These are phyloP conservation scores for Ectropis crepuscularia DNA, from an alignment of 2,888 invertebrate genomes.

Conservation along the genomic window DNA sequence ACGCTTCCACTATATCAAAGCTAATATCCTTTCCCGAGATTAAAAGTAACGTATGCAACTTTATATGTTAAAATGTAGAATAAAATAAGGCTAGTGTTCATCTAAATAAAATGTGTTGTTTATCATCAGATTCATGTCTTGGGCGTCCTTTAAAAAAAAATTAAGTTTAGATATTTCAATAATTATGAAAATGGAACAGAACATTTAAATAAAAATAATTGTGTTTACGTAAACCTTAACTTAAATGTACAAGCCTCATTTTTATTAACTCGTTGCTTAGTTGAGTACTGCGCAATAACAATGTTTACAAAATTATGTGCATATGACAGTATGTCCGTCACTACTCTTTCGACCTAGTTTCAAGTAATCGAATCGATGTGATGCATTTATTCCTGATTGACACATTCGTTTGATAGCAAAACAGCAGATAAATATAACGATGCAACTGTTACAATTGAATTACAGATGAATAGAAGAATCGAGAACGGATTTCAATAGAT, in stretches of 20 bases:
- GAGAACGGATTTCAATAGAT: background rate
- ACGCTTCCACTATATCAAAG: too few relatives aligned
- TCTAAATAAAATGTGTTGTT: too few relatives aligned
- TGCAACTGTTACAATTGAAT: background rate
- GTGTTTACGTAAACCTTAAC: too few relatives aligned
- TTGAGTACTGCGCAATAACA: background rate
- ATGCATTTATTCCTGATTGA: constrained; percentile 14
- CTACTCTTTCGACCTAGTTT: constrained; percentile 6
- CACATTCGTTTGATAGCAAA: background rate
- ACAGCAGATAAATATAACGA: background rate
- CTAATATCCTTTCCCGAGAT: too few relatives aligned
- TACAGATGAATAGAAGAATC: background rate
- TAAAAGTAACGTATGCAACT: too few relatives aligned
- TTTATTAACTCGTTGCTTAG: background rate
- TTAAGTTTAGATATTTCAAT: too few relatives aligned
- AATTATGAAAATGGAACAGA: too few relatives aligned
- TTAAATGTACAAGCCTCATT: background rate
- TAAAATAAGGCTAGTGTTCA: too few relatives aligned
- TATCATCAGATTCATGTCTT: too few relatives aligned
- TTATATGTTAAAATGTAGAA: too few relatives aligned
- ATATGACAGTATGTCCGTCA: constrained; percentile 5
- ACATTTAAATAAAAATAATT: too few relatives aligned
- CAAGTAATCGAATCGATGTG: background rate
- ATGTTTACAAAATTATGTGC: constrained; percentile 3
- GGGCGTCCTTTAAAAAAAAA: too few relatives aligned